phyloP scores from a whole-genome alignment of 2,888 invertebrate species.

The Aspidiotus destructor region DNA sequence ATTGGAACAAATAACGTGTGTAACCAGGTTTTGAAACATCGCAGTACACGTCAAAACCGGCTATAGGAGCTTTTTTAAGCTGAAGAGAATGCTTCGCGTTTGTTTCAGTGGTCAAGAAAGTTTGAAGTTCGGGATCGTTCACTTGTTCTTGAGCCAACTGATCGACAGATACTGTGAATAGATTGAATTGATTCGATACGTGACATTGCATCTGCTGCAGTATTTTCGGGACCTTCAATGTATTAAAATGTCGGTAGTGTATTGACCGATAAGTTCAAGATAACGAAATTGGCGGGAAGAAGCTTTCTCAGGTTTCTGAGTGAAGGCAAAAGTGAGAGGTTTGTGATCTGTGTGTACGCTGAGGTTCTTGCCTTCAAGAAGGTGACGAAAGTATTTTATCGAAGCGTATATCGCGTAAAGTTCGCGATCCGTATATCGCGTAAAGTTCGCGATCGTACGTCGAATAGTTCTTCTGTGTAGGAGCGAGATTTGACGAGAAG shows the following conservation, averaged over 20 bases:
- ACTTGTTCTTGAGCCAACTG: not conserved
- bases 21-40: constrained; percentile 19
- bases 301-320: constrained; percentile 35
- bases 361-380: constrained; percentile 24
- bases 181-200: constrained; percentile 8
- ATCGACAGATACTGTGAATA: not conserved
- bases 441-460: no score
- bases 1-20: no score
- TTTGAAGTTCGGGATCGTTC: constrained; percentile 1
- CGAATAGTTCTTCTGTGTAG: no score
- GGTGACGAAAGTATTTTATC: constrained; percentile 14
- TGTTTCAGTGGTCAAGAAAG: no score
- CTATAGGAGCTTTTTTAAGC: not conserved
- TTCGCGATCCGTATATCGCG: no score
- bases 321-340: constrained; percentile 38
- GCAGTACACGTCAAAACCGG: constrained; percentile 8
- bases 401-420: no score
- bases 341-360: constrained; percentile 30
- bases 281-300: constrained; percentile 28
- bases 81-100: no score
- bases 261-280: constrained; percentile 23
- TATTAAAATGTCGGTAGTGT: constrained; percentile 37
- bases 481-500: no score
- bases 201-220: constrained; percentile 26
- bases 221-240: constrained; percentile 22